Conservation (phyloP, 1,140 invertebrate species). For the Sogatella furcifera region DNA sequence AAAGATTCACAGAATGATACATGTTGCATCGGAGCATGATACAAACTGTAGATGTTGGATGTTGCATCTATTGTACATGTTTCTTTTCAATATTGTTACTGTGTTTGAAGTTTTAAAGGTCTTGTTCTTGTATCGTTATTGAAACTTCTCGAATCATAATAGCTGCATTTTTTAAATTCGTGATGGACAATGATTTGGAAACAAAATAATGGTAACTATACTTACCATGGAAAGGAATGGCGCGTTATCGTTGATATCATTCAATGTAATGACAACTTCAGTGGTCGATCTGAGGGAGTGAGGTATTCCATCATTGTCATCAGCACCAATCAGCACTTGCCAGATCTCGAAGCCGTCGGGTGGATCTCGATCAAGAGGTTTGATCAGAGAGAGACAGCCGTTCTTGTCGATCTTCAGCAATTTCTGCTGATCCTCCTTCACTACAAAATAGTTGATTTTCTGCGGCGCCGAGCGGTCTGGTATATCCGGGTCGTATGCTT, state of each 20-base stretch:
- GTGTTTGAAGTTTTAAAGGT: too few relatives aligned
- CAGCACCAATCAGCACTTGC: slow-evolving; percentile 73
- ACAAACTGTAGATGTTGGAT: too few relatives aligned
- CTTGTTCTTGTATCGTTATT: too few relatives aligned
- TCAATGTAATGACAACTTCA: slow-evolving; percentile 61
- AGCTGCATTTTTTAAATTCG: too few relatives aligned
- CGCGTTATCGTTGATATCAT: slow-evolving; percentile 84
- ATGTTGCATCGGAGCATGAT: too few relatives aligned
- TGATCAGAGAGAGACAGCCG: slow-evolving; percentile 63
- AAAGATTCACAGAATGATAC: too few relatives aligned
- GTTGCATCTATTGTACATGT: too few relatives aligned
- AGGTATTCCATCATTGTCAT: slow-evolving; percentile 60
- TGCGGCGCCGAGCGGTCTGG: slow-evolving; percentile 57
- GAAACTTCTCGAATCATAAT: too few relatives aligned
- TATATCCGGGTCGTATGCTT: slow-evolving; percentile 78
- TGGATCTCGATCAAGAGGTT: slow-evolving; percentile 75
- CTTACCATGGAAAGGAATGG: slow-evolving; percentile 69
- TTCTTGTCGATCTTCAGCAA: slow-evolving; percentile 56
- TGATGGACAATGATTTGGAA: too few relatives aligned
- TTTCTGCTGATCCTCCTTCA: slow-evolving; percentile 49
- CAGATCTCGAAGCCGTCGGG: slow-evolving; percentile 71
- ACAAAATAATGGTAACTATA: too few relatives aligned
- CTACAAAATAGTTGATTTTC: slow-evolving; percentile 63
- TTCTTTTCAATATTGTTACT: too few relatives aligned
- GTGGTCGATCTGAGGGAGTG: slow-evolving; percentile 43